phyloP scores from a whole-genome alignment of 2,797 vertebrate species.

The Hozukius guyotensis region DNA sequence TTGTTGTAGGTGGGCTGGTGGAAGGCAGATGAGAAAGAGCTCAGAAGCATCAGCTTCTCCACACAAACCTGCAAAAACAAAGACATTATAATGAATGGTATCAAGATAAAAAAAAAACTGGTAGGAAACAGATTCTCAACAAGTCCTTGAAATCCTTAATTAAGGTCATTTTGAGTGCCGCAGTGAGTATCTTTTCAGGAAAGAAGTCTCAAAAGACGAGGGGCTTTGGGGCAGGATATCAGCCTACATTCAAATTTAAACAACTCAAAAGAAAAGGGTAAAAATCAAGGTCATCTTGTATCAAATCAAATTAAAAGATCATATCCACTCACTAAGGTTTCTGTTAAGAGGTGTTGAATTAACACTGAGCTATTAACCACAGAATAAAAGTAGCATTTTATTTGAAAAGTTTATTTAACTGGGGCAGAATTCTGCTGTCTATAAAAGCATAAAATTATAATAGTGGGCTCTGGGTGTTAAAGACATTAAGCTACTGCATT shows the following conservation, averaged over 20 bases:
- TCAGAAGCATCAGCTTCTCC: conserved; percentile 92
- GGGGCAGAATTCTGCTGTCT: background rate
- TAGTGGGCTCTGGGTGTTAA: background rate
- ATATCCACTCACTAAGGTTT: background rate
- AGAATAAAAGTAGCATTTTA: background rate
- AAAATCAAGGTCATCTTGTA: background rate
- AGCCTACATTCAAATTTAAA: background rate
- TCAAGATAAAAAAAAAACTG: background rate
- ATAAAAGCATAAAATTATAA: background rate
- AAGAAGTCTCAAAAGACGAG: background rate
- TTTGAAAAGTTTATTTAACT: background rate
- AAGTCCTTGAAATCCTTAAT: background rate
- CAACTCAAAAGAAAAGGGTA: background rate
- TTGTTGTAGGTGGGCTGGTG: conserved; percentile 93
- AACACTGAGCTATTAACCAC: background rate
- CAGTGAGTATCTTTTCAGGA: background rate
- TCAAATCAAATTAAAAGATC: background rate
- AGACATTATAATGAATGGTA: background rate
- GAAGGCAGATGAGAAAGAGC: conserved; percentile 91
- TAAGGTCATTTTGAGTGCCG: background rate
- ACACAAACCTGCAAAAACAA: conserved; percentile 87
- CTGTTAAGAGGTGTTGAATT: background rate
- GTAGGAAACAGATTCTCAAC: background rate
- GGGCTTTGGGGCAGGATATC: background rate
- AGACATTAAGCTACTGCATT: background rate